phyloP scores from a whole-genome alignment of 2,113 vertebrate species.

The Fregetta grallaria region DNA sequence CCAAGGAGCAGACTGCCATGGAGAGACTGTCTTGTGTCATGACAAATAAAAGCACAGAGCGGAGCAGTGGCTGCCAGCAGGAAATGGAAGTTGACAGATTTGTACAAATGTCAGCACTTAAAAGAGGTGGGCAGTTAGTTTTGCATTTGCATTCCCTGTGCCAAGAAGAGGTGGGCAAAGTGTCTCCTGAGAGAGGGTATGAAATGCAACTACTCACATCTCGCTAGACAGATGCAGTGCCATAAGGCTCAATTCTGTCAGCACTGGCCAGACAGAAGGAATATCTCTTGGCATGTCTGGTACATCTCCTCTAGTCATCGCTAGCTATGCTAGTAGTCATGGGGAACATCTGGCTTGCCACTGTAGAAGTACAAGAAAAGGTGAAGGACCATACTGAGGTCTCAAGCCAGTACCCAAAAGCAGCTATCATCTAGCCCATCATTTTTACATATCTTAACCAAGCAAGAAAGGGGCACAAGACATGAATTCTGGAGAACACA shows the following conservation, averaged over 20 bases:
- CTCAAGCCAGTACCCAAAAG: not conserved
- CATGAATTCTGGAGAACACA: not conserved
- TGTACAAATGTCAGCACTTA: not conserved
- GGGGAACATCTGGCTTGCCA: not conserved
- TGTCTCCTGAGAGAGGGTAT: not conserved
- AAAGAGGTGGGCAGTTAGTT: not conserved
- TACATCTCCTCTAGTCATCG: not conserved
- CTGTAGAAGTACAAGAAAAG: not conserved
- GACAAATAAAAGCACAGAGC: not conserved
- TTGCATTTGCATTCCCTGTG: not conserved
- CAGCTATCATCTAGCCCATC: not conserved
- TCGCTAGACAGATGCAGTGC: not conserved
- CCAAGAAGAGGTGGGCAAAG: not conserved
- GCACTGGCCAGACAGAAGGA: not conserved
- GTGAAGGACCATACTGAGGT: not conserved
- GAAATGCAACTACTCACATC: not conserved
- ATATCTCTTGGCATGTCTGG: not conserved
- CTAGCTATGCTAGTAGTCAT: not conserved
- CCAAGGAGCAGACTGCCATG: not conserved
- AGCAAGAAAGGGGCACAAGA: not conserved
- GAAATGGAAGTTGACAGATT: slow-evolving; percentile 12
- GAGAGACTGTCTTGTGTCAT: not conserved
- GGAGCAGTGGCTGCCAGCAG: not conserved
- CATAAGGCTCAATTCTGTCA: not conserved
- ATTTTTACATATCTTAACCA: not conserved